Base-by-base conservation (phyloP, 2,888 invertebrate species). In the Stenolophus ochropezus region DNA sequence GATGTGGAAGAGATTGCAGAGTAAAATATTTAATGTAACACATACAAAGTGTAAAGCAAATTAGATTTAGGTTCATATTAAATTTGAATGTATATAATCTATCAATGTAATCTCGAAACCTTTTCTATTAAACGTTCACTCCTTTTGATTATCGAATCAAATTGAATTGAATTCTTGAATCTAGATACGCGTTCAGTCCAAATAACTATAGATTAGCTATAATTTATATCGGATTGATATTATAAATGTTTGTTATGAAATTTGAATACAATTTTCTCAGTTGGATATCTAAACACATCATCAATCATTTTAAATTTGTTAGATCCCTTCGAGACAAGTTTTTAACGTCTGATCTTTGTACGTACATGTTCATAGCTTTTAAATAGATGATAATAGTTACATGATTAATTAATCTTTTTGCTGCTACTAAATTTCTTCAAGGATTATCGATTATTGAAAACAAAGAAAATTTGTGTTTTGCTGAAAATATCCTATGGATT, bases 371-470 rank as follows among this genome's bases (percentile, higher is more conserved):
- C 61, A 61, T 23, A 23, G 61, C n/a, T 61, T 61, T n/a, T n/a
- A 25, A 61, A 23, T 23, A 23, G 23, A 23, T 61, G 61, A 61
- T 23, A 61, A 11, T 61, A 61, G 61, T 25, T 2, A 1, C 8
- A 61, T 61, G 61, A 61, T 61, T 61, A 61, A 61, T 61, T 61
- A 61, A 61, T 27, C 25, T 61, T 25, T 61, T 25, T 61, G 61
- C 61, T 61, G n/a, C 23, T 21, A 6, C 20, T 56, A 56, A 53
- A 21, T 56, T 56, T 21, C 21, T 56, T 11, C 11, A 56, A n/a
- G 23, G 23, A 23, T 20, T 56, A 56, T 18, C 51, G 51, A 53
- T 56, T 6, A 11, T 11, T 11, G 33, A 42, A 42, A 42, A 42
- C 33, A 42, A 4, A 42, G 33, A 42, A 42, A 42, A 42, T 4